Conservation (phyloP, 2,797 vertebrate genomes). For the Sebastes iracundus region DNA sequence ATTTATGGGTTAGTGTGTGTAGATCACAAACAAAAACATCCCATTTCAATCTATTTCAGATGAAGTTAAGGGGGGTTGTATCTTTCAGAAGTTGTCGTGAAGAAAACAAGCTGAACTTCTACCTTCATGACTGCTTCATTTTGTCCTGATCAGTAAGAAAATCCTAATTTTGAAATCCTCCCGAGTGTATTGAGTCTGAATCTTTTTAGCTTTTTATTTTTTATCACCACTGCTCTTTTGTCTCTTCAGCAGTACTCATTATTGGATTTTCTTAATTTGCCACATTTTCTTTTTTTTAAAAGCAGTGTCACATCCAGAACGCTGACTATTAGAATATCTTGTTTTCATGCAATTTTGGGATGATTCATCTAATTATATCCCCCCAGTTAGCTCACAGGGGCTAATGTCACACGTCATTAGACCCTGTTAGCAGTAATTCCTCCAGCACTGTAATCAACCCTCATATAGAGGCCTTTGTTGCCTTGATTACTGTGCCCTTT, state of each 20-base stretch:
- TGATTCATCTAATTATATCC: conserved; percentile 71
- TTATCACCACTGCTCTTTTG: background rate
- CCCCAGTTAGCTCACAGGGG: conserved; percentile 60
- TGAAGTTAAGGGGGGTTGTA: too few relatives aligned
- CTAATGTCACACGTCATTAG: conserved; percentile 69
- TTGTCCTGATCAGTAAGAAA: background rate
- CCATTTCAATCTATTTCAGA: background rate
- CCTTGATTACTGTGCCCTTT: conserved; percentile 48
- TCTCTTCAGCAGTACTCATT: background rate
- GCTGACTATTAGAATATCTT: conserved; percentile 38
- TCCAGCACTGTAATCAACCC: conserved; percentile 58
- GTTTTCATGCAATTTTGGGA: conserved; percentile 40
- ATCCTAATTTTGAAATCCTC: background rate
- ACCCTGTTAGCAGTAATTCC: conserved; percentile 45
- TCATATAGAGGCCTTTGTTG: conserved; percentile 31
- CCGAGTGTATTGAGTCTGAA: background rate
- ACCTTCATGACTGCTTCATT: background rate
- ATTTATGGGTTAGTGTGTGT: background rate
- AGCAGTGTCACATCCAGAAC: background rate
- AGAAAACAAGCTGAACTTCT: background rate
- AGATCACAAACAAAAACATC: background rate
- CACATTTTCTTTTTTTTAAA: background rate
- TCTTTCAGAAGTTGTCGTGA: background rate
- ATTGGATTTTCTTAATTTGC: conserved; percentile 11
- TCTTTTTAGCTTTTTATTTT: background rate